Conservation (phyloP, 2,888 invertebrate genomes). For the Aphodius granarius region DNA sequence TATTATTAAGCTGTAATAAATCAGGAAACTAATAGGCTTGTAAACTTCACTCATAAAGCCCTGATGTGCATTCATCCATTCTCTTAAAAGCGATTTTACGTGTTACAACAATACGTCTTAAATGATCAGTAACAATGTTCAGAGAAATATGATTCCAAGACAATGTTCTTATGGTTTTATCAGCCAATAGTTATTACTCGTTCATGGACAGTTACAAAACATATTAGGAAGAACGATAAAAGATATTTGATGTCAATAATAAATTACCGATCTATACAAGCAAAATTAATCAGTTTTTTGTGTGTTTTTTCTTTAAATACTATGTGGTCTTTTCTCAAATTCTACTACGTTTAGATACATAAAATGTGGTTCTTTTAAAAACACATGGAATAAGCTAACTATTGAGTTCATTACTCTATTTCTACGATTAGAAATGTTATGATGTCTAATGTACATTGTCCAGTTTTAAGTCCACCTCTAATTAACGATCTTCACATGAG, state of each 20-base stretch:
- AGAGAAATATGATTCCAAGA: not conserved
- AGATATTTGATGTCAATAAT: not conserved
- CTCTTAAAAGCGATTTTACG: not conserved
- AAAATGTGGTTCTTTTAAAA: no score
- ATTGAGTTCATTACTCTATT: no score
- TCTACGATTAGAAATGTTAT: no score
- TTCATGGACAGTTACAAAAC: not conserved
- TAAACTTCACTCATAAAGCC: not conserved
- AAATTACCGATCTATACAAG: no score
- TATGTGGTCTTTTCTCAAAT: no score
- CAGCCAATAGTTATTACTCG: not conserved
- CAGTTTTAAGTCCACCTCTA: not conserved
- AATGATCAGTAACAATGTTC: not conserved
- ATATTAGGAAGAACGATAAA: not conserved
- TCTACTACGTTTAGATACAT: no score
- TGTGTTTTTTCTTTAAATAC: no score
- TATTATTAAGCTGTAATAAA: not conserved
- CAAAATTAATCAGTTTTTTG: no score
- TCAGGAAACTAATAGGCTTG: not conserved
- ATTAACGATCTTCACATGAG: not conserved
- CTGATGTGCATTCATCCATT: not conserved
- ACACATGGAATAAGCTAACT: no score
- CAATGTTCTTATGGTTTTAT: not conserved
- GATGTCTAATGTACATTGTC: no score
- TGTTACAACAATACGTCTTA: not conserved